These are phyloP conservation scores for Drosophila littoralis DNA, from an alignment of 1,140 invertebrate species.

Conservation along the genomic window DNA sequence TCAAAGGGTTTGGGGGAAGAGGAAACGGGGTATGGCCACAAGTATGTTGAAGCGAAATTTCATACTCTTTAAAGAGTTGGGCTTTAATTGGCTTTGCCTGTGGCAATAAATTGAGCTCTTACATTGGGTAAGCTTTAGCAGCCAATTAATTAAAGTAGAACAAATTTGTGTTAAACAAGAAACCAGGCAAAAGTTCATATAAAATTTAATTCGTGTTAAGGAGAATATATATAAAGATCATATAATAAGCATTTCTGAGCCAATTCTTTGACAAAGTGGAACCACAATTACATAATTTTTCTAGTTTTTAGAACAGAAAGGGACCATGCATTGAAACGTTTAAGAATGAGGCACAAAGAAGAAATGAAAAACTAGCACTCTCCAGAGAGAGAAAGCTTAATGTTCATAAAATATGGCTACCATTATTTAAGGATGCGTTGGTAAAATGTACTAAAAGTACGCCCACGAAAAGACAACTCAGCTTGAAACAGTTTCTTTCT, in stretches of 20 bases:
- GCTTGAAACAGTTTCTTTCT: no score
- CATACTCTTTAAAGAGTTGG: conserved; percentile 4
- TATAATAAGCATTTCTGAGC: no score
- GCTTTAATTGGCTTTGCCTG: conserved; percentile 21
- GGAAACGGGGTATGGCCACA: background rate
- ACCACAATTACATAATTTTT: no score
- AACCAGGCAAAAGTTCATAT: background rate
- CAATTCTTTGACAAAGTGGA: no score
- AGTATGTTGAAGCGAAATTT: conserved; percentile 1
- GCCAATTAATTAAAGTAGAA: background rate
- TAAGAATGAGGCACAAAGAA: background rate
- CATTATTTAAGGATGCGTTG: no score
- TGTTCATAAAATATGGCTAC: no score
- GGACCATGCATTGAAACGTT: background rate
- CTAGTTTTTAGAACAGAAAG: no score
- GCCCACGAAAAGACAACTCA: no score
- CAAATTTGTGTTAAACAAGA: background rate
- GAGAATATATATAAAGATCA: no score
- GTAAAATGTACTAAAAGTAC: no score
- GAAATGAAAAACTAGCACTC: background rate
- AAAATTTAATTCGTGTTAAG: no score
- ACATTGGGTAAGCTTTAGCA: background rate
- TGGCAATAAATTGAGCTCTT: background rate
- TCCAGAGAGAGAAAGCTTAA: no score
- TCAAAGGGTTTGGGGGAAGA: background rate